phyloP scores from a whole-genome alignment of 2,113 vertebrate genomes.

The Bubo scandiacus region DNA sequence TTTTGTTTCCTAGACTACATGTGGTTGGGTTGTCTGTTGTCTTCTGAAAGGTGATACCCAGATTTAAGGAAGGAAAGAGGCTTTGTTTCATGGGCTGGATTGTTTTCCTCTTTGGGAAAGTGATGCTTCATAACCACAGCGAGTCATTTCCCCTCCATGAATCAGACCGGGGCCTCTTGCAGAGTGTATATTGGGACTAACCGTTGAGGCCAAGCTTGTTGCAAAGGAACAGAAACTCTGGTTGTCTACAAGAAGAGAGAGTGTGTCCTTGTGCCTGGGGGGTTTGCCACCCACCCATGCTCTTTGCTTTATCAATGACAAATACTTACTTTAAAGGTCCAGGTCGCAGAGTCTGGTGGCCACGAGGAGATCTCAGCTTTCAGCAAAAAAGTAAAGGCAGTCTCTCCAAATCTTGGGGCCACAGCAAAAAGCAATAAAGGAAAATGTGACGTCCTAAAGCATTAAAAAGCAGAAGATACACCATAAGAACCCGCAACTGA shows the following conservation, averaged over 20 bases:
- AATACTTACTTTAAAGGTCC: not conserved
- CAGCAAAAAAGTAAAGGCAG: not conserved
- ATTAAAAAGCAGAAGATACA: not conserved
- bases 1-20: not conserved
- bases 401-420: not conserved
- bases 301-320: not conserved
- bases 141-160: constrained; percentile 16
- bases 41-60: not conserved
- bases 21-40: not conserved
- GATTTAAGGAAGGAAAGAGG: not conserved
- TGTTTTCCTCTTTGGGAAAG: constrained; percentile 1
- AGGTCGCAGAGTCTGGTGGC: not conserved
- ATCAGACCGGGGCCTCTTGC: not conserved
- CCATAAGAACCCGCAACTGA: not conserved
- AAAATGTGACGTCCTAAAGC: not conserved
- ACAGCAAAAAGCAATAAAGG: not conserved
- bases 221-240: constrained; percentile 4
- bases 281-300: not conserved
- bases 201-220: not conserved
- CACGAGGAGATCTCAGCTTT: not conserved
- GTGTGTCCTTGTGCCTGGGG: not conserved
- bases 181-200: not conserved
- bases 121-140: not conserved
- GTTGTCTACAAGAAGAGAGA: not conserved
- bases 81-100: not conserved